Base-by-base conservation (phyloP, 1,140 invertebrate genomes). In the Pristionchus pacificus region DNA sequence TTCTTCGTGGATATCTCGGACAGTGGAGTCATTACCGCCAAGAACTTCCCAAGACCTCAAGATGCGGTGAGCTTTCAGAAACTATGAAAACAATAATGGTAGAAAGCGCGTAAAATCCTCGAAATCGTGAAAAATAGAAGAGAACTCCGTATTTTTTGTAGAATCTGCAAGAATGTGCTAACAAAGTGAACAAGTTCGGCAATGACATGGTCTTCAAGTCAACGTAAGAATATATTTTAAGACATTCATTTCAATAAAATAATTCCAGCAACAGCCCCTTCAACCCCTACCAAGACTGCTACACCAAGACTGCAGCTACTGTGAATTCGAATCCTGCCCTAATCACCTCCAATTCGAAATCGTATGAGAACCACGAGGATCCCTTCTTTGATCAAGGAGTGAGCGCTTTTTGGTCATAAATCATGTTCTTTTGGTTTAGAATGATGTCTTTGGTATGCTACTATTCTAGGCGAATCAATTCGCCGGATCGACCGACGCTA, bases 381-480 rank as follows among this genome's bases (percentile, higher is more conserved):
- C 57, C 62, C 13, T 76, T 76, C 27, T 59, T 76, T 1, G 70
- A 76, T 29, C 74, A 76, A 33, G 64, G 38, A 2, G 70, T 71
- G 1, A 3, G 62, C 64, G 28, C 1, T 62, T 49, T 49, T n/a
- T 61, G 15, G n/a, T 6, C 15, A n/a, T 10, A 6, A 61, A n/a
- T 10, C 6, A 6, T 15, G 15, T 10, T n/a, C 6, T 61, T 10
- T 10, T 61, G 15, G 25, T 29, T 24, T 57, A 24, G n/a, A 30
- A n/a, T 30, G 60, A 38, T n/a, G n/a, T n/a, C n/a, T n/a, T n/a
- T n/a, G n/a, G n/a, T n/a, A n/a, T n/a, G n/a, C n/a, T n/a, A n/a
- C n/a, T n/a, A 19, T 31, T 64, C 65, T 70, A 84, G 63, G 79
- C 84, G 75, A 78, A 83, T 33, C 74, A 72, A n/a, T 79, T 76